phyloP scores from a whole-genome alignment of 2,888 invertebrate species.

The Eristalinus aeneus region DNA sequence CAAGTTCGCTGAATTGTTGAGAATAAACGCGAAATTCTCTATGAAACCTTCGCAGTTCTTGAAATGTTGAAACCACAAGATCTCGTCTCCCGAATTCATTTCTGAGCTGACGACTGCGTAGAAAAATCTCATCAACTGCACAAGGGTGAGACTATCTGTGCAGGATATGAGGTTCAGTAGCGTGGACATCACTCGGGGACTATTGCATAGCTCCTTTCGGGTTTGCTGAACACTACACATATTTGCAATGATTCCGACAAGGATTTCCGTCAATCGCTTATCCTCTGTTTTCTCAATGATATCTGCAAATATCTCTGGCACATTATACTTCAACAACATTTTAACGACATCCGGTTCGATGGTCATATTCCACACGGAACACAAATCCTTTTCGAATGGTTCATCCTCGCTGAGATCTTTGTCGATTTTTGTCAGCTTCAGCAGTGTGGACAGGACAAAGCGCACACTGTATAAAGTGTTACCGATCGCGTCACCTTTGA shows the following conservation, averaged over 20 bases:
- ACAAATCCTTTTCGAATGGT: constrained; percentile 87
- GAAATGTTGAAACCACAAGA: constrained; percentile 81
- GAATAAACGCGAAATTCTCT: constrained; percentile 85
- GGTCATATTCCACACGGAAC: constrained; percentile 93
- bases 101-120: constrained; percentile 82
- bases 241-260: constrained; percentile 92
- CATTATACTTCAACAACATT: constrained; percentile 86
- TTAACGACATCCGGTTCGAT: constrained; percentile 88
- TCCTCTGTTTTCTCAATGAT: constrained; percentile 84
- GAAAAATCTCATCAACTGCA: constrained; percentile 87
- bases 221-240: constrained; percentile 87
- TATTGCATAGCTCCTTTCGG: constrained; percentile 82
- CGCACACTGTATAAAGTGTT: constrained; percentile 90
- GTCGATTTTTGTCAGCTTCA: constrained; percentile 84
- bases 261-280: constrained; percentile 88
- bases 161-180: constrained; percentile 83
- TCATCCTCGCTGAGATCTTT: constrained; percentile 82
- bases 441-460: constrained; percentile 86
- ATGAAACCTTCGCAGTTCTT: constrained; percentile 81
- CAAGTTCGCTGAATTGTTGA: constrained; percentile 87
- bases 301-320: constrained; percentile 82
- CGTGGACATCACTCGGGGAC: constrained; percentile 83
- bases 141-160: constrained; percentile 87
- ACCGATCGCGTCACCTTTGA: constrained; percentile 90
- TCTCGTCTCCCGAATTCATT: constrained; percentile 79